Evolutionary conservation across 2,888 invertebrate genomes (phyloP), one percentile per base, ranked within the genome.

Genomic region (Pharmacophagus antenor): DNA sequence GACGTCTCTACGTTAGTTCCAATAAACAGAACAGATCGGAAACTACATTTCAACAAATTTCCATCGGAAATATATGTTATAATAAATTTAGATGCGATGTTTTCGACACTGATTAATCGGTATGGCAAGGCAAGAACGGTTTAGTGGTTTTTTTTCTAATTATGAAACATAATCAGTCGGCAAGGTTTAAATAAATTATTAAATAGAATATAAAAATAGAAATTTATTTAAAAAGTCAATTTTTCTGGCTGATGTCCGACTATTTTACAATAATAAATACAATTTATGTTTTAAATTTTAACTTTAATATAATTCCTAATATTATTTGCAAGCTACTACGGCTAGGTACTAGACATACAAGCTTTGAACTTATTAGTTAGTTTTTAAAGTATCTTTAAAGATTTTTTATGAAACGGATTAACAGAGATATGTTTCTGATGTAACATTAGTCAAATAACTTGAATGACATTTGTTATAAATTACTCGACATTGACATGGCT

Each of bases 21-120:
- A 64, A 65, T 65, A 65, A 67, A 65, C 65, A 67, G n/a, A 51
- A 51, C 56, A 37, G 37, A 47, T 60, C 51, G 55, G 56, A 56
- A 60, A 60, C 60, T 51, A 23, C 41, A 52, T 52, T 60, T 55
- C 50, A n/a, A 60, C 61, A 61, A 56, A 47, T 51, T 48, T 61
- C 23, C 41, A 12, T 25, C 52, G 22, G 48, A 41, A 56, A 61
- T 48, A 52, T 52, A 51, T 44, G 37, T 41, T n/a, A 37, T 56
- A 56, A 52, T 61, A 56, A 61, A 56, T 56, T 52, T 55, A 21
- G 47, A 21, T 46, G 37, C 51, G 56, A 37, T 46, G 42, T 48
- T 56, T 37, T 17, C 17, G 47, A 61, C 47, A 21, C 23, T 55
- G 31, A 60, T 50, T 55, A 46, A 60, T 55, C 7, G 42, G 8